Evolutionary conservation across 2,888 invertebrate species (phyloP).

Genomic region (Xylota segnis): DNA sequence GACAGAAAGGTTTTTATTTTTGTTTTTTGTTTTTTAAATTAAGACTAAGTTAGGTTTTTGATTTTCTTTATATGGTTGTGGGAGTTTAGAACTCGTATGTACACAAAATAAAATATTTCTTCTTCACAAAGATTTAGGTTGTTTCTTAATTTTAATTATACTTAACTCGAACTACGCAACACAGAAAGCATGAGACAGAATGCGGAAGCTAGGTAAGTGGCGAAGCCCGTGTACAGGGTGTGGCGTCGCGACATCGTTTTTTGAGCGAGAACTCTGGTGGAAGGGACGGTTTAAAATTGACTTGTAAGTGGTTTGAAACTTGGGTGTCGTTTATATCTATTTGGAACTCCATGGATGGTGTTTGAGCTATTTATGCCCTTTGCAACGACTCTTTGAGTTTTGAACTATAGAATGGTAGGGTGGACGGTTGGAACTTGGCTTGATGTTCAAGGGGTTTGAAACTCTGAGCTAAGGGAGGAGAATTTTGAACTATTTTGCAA

Average conservation of each 20-base stretch:
- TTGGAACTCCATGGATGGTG: too few relatives aligned
- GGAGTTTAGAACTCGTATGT: conserved; percentile 51
- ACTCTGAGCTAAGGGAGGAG: too few relatives aligned
- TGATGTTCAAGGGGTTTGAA: too few relatives aligned
- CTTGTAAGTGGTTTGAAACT: too few relatives aligned
- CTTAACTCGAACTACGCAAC: conserved; percentile 61
- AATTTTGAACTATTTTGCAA: too few relatives aligned
- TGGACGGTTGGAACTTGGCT: too few relatives aligned
- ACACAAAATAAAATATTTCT: conserved; percentile 56
- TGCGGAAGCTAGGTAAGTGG: conserved; percentile 46
- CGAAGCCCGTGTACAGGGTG: conserved; percentile 18
- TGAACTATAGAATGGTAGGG: too few relatives aligned
- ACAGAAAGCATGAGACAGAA: conserved; percentile 49
- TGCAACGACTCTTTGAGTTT: too few relatives aligned
- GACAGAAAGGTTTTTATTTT: conserved; percentile 55
- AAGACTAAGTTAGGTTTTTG: conserved; percentile 47
- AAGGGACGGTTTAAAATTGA: too few relatives aligned
- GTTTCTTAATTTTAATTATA: conserved; percentile 25
- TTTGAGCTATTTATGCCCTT: too few relatives aligned
- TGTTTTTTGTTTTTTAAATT: conserved; percentile 18
- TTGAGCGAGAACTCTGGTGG: neutral
- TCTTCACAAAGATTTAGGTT: conserved; percentile 53
- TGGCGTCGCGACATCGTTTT: neutral
- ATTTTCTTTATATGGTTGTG: conserved; percentile 35
- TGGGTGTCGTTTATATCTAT: too few relatives aligned